Percentiles rank a stretch among this genome's conserved stretches.
phyloP scores from a whole-genome alignment of 2,113 vertebrate species.

The Sporophila hypoxantha region DNA sequence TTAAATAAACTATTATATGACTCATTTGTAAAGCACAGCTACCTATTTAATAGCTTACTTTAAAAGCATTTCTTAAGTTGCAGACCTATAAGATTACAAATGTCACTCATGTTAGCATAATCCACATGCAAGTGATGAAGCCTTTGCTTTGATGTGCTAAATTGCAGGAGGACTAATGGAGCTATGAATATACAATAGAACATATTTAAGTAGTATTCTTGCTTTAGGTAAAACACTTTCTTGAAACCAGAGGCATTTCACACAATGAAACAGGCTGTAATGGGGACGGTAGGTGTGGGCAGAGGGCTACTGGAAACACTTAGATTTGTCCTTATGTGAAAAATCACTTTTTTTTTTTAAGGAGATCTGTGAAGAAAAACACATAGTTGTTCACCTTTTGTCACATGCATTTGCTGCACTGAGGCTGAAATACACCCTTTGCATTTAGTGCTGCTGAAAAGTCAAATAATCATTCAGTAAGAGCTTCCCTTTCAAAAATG shows the following conservation, averaged over 20 bases:
- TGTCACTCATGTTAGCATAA: slow-evolving; percentile 84
- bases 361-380: background rate
- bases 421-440: slow-evolving; percentile 5
- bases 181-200: slow-evolving; percentile 88
- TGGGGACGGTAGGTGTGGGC: slow-evolving; percentile 46
- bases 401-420: background rate
- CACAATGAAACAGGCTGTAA: slow-evolving; percentile 68
- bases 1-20: slow-evolving; percentile 81
- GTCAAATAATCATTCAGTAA: slow-evolving; percentile 24
- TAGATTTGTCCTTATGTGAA: slow-evolving; percentile 51
- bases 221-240: slow-evolving; percentile 83
- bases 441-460: slow-evolving; percentile 32
- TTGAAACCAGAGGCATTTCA: slow-evolving; percentile 79
- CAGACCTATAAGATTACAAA: slow-evolving; percentile 86
- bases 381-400: slow-evolving; percentile 13
- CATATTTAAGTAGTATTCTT: slow-evolving; percentile 84
- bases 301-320: slow-evolving; percentile 58
- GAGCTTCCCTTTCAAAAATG: slow-evolving; percentile 35
- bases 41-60: slow-evolving; percentile 76
- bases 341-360: background rate
- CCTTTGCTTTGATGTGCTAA: slow-evolving; percentile 88
- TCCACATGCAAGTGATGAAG: slow-evolving; percentile 84
- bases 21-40: slow-evolving; percentile 69
- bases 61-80: slow-evolving; percentile 83
- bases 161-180: slow-evolving; percentile 87